Evolutionary conservation across 2,888 invertebrate species (phyloP), one percentile per base, ranked within the genome.

Genomic region (Dinocampus coccinellae): DNA sequence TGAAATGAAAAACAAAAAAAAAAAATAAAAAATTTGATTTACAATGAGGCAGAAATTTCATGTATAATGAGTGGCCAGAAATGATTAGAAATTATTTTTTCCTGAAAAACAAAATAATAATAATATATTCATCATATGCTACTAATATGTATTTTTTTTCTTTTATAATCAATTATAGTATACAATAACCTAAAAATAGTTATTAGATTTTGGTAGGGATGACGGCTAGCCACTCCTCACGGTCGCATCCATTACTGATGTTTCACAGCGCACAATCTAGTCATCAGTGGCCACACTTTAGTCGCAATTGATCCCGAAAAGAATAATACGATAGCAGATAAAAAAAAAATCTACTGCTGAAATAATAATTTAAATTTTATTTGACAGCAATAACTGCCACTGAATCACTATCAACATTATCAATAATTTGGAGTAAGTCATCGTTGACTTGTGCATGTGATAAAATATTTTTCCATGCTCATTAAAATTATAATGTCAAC

Each of bases 231-330:
- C 16, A 66, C 65, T 71, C 57, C 47, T 58, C 57, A 63, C 58
- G 65, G 42, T 74, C 60, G 70, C n/a, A n/a, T 69, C 71, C 72
- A 75, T 73, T 75, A 70, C 70, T 64, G 74, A 70, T 64, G 67
- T 68, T 57, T 20, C 60, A 53, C 16, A 67, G 53, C 58, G 47
- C 47, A 62, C 67, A 67, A 53, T 69, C 66, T 4, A 47, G 47
- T 47, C 58, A 34, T 64, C 47, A 58, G 36, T 58, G 36, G 34
- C 29, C 42, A 58, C 26, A 16, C 47, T 24, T 26, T 62, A 53
- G 34, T 66, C 24, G 33, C 20, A 67, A 42, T 64, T n/a, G 11
- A n/a, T 57, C 60, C 58, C n/a, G 68, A 20, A 13, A 20, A 64
- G 29, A 47, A 55, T 3, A 16, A 16, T 0, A 39, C 13, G 2